phyloP scores from a whole-genome alignment of 2,888 invertebrate species.

The Hyppa rectilinea region DNA sequence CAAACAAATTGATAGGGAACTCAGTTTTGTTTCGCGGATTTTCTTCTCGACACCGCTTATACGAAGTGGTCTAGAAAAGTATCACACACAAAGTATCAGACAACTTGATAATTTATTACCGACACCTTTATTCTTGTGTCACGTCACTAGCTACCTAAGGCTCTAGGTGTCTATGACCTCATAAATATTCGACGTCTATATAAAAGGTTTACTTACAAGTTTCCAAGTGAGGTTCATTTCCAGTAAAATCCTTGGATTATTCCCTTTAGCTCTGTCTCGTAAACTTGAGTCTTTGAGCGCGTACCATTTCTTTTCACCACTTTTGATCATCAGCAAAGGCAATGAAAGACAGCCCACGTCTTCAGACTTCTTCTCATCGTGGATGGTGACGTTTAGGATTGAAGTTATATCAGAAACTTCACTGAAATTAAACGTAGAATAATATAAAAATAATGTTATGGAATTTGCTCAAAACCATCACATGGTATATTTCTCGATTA shows the following conservation, averaged over 20 bases:
- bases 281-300: constrained; percentile 98
- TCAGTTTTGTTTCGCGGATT: background rate
- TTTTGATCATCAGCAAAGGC: constrained; percentile 95
- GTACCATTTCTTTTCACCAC: constrained; percentile 98
- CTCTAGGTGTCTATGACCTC: background rate
- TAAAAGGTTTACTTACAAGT: constrained; percentile 89
- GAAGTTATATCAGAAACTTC: constrained; percentile 97
- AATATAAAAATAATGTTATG: background rate
- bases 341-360: constrained; percentile 97
- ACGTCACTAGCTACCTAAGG: too few relatives aligned
- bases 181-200: background rate
- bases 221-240: constrained; percentile 98
- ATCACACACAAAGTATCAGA: too few relatives aligned
- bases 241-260: constrained; percentile 94
- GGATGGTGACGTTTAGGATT: constrained; percentile 97
- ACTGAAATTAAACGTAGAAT: constrained; percentile 82
- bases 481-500: background rate
- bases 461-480: background rate
- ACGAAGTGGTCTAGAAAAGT: background rate
- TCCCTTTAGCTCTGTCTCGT: constrained; percentile 96
- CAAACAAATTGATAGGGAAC: background rate
- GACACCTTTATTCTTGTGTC: background rate
- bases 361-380: constrained; percentile 98
- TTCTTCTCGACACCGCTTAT: background rate
- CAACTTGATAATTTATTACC: too few relatives aligned